These are phyloP conservation scores for Amphipoea oculea DNA, from an alignment of 2,888 invertebrate genomes.

Conservation along the genomic window DNA sequence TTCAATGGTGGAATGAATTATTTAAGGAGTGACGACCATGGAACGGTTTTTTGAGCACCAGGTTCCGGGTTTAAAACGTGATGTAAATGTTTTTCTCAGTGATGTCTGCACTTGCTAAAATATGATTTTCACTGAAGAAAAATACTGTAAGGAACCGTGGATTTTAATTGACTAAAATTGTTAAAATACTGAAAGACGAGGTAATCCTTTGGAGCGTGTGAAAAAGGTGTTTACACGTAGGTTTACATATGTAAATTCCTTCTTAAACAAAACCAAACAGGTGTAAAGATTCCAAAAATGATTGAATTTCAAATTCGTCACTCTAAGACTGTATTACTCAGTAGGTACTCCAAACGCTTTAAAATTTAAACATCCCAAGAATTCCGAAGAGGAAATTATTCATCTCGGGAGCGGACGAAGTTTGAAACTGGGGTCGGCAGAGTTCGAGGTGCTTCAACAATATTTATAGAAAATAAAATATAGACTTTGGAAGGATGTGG, in stretches of 20 bases:
- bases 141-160: no score
- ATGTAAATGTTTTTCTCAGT: background rate
- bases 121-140: background rate
- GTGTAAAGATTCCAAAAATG: slow-evolving; percentile 23
- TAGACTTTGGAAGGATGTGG: slow-evolving; percentile 57
- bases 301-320: slow-evolving; percentile 48
- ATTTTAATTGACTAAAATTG: background rate
- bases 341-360: slow-evolving; percentile 40
- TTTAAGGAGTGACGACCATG: background rate
- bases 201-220: background rate
- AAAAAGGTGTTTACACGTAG: background rate
- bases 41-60: background rate
- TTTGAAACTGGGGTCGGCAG: slow-evolving; percentile 63
- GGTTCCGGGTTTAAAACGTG: background rate
- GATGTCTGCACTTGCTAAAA: background rate
- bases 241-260: background rate
- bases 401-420: slow-evolving; percentile 64
- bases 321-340: slow-evolving; percentile 12
- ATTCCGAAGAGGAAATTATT: slow-evolving; percentile 68
- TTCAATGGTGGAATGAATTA: slow-evolving; percentile 45
- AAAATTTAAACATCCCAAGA: slow-evolving; percentile 66
- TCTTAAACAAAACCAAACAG: background rate
- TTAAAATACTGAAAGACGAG: background rate
- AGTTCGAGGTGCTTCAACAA: slow-evolving; percentile 56
- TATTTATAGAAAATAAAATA: slow-evolving; percentile 69